Evolutionary conservation across 2,888 invertebrate species (phyloP).

Genomic region (Archaeoteleia sp.): DNA sequence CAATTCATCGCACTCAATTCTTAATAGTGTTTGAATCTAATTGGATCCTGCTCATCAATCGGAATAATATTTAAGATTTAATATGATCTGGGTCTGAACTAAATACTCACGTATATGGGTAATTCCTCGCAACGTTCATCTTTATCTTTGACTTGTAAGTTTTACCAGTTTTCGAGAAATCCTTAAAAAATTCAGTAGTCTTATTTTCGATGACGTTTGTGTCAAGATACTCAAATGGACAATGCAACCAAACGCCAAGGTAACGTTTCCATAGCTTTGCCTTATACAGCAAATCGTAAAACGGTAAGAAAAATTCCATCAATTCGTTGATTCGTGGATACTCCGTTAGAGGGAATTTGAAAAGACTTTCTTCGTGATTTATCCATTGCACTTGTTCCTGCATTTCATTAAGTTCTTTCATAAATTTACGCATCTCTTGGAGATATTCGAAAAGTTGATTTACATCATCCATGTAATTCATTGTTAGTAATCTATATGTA

Average conservation of each 20-base stretch:
- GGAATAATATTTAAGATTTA: no score
- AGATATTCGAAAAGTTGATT: conserved; percentile 86
- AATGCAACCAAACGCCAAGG: conserved; percentile 93
- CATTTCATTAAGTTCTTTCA: conserved; percentile 84
- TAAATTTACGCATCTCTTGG: conserved; percentile 84
- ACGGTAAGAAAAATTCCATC: conserved; percentile 83
- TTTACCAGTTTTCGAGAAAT: conserved; percentile 87
- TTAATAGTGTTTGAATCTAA: no score
- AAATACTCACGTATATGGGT: conserved; percentile 61
- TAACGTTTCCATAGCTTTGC: conserved; percentile 85
- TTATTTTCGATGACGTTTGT: conserved; percentile 85
- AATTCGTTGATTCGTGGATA: conserved; percentile 89
- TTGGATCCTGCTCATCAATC: no score
- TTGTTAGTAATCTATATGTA: conserved; percentile 78
- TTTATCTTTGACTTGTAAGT: conserved; percentile 85
- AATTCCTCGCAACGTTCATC: conserved; percentile 83
- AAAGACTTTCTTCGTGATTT: conserved; percentile 90
- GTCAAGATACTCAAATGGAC: conserved; percentile 91
- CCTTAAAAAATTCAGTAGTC: conserved; percentile 87
- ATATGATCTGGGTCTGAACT: no score
- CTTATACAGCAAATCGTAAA: conserved; percentile 82
- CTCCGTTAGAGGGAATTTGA: conserved; percentile 85
- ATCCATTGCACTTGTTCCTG: conserved; percentile 89
- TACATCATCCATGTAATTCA: conserved; percentile 90
- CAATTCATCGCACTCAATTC: no score